Base-by-base conservation (phyloP, 2,797 vertebrate genomes). In the Garrulus glandarius region DNA sequence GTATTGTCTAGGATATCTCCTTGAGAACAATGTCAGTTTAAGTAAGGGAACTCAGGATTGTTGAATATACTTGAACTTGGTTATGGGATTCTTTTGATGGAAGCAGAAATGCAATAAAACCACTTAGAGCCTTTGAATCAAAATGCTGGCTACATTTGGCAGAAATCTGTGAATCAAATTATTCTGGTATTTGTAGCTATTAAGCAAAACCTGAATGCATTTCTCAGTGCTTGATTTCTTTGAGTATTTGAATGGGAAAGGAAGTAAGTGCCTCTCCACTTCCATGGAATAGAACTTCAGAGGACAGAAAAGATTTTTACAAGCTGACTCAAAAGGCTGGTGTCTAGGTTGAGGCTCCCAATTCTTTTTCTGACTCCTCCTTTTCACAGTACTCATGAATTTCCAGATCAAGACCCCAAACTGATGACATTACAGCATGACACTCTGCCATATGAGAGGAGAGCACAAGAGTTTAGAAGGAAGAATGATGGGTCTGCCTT, bases 11-110 rank as follows among this genome's bases (percentile, higher is more conserved):
- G 60, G 64, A 60, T 82, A 92, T 88, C 93, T 97, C 87, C 78
- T 87, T 92, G 87, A 95, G 85, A 96, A 86, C 86, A 94, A 88
- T 84, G 83, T 85, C 93, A 91, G 41, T 92, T 95, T 95, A 93
- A 92, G 67, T 74, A 86, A 88, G 67, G 70, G 79, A 95, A 56
- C 89, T 94, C 80, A 13, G 79, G 71, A 87, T 90, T 93, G 63
- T 80, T 88, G 71, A 92, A 84, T 76, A 46, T 92, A 74, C 93
- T 96, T 93, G 84, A 92, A 91, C 89, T 88, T 93, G 50, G 87
- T 95, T 91, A 77, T 92, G 82, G 65, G 55, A 70, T 93, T 95
- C 92, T 95, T 96, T 84, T 92, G 78, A 91, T 93, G 32, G 87
- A 91, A 92, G 91, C 65, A 94, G 57, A 89, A 95, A 92, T 56